Percentiles rank a stretch among this genome's conserved stretches.
Conservation (phyloP, 2,888 invertebrate species). For the Eupithecia exiguata region DNA sequence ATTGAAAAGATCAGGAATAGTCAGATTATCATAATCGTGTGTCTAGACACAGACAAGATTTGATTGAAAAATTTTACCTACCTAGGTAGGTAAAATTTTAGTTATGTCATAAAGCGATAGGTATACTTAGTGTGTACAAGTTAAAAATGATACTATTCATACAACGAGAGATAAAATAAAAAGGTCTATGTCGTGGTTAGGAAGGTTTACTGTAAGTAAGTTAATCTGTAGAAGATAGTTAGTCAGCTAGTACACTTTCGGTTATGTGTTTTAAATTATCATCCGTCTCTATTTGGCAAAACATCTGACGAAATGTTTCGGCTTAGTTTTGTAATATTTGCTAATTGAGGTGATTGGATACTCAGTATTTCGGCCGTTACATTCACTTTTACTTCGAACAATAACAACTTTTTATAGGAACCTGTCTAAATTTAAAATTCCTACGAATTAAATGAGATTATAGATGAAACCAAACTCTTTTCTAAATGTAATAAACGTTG, state of each 20-base stretch:
- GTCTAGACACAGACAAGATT: no score
- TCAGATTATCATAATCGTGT: no score
- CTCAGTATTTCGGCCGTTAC: conserved; percentile 25
- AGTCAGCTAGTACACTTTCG: no score
- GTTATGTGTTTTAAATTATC: neutral
- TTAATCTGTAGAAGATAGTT: neutral
- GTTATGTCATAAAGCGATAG: no score
- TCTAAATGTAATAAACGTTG: neutral
- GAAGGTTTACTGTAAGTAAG: no score
- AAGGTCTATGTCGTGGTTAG: no score
- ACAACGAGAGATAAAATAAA: no score
- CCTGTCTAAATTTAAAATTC: neutral
- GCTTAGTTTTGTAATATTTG: neutral
- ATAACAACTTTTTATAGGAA: neutral
- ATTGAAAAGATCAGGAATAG: no score
- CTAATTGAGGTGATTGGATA: conserved; percentile 23
- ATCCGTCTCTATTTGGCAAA: neutral
- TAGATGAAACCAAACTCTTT: neutral
- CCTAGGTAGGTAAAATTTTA: no score
- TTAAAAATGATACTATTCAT: no score
- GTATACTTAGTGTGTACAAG: no score
- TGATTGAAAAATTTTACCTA: no score
- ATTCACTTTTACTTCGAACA: conserved; percentile 8
- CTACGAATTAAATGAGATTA: neutral
- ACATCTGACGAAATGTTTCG: conserved; percentile 4